Evolutionary conservation across 2,113 vertebrate genomes (phyloP).

Genomic region (Trogon melanurus): DNA sequence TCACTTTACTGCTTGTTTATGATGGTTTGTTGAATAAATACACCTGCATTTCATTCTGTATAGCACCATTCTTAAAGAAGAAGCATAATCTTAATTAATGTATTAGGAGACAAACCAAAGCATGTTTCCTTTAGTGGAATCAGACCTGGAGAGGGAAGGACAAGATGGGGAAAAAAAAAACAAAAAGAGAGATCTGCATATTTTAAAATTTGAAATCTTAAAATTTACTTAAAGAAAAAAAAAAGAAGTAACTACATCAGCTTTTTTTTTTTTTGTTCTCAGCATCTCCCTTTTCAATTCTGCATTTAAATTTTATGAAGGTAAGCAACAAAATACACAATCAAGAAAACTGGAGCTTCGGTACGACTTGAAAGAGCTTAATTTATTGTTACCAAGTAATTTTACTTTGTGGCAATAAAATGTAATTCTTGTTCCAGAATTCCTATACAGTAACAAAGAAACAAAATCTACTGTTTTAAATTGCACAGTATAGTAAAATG

Average conservation of each 20-base stretch:
- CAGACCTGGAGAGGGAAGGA: neutral
- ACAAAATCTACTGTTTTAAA: neutral
- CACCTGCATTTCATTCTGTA: neutral
- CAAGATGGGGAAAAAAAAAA: neutral
- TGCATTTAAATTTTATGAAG: neutral
- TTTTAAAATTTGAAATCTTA: neutral
- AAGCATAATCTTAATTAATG: neutral
- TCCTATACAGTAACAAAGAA: neutral
- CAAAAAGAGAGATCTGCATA: neutral
- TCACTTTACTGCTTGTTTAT: neutral
- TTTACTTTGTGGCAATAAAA: neutral
- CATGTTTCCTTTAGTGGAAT: neutral
- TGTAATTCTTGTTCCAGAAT: neutral
- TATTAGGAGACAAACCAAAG: neutral
- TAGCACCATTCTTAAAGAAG: neutral
- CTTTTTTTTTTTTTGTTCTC: neutral
- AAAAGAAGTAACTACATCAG: neutral
- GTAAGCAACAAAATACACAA: neutral
- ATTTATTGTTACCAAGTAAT: neutral
- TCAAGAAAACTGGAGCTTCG: neutral
- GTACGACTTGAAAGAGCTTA: neutral
- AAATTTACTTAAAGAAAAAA: constrained; percentile 30
- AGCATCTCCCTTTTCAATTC: neutral
- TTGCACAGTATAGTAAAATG: neutral
- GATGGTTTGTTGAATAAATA: neutral